Conservation (phyloP, 2,888 invertebrate species). For the Lypha dubia region DNA sequence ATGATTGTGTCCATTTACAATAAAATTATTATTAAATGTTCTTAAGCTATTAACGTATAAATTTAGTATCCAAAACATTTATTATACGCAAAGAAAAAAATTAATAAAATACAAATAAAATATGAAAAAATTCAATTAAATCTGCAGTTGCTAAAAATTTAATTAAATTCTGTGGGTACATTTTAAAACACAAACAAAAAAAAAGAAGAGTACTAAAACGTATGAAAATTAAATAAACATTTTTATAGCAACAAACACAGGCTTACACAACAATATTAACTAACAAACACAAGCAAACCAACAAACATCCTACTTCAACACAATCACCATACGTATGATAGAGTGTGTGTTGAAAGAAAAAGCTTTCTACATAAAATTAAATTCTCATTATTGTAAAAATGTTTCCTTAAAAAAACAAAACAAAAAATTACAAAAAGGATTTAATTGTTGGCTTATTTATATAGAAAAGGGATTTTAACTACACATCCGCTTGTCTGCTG, state of each 20-base stretch:
- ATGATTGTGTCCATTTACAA: slow-evolving; percentile 1
- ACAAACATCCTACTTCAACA: neutral
- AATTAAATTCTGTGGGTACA: slow-evolving; percentile 52
- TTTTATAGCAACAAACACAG: neutral
- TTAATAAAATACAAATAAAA: slow-evolving; percentile 4
- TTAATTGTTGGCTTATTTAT: slow-evolving; percentile 58
- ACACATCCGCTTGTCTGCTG: slow-evolving; percentile 24
- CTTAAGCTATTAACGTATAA: slow-evolving; percentile 37
- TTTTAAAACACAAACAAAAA: neutral
- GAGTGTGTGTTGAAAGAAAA: neutral
- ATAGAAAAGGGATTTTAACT: slow-evolving; percentile 47
- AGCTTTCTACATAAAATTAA: slow-evolving; percentile 44
- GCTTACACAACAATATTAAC: too few relatives aligned
- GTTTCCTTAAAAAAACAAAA: slow-evolving; percentile 8
- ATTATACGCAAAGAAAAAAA: neutral
- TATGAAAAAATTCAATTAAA: slow-evolving; percentile 34
- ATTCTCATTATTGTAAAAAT: slow-evolving; percentile 47
- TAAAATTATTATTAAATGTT: slow-evolving; percentile 4
- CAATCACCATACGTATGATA: neutral
- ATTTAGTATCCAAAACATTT: slow-evolving; percentile 21
- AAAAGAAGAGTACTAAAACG: neutral
- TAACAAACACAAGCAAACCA: neutral
- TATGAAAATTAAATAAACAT: slow-evolving; percentile 20
- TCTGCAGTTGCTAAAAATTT: slow-evolving; percentile 33
- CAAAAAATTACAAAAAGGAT: slow-evolving; percentile 11